phyloP scores from a whole-genome alignment of 2,797 vertebrate genomes.

The Thaleichthys pacificus region DNA sequence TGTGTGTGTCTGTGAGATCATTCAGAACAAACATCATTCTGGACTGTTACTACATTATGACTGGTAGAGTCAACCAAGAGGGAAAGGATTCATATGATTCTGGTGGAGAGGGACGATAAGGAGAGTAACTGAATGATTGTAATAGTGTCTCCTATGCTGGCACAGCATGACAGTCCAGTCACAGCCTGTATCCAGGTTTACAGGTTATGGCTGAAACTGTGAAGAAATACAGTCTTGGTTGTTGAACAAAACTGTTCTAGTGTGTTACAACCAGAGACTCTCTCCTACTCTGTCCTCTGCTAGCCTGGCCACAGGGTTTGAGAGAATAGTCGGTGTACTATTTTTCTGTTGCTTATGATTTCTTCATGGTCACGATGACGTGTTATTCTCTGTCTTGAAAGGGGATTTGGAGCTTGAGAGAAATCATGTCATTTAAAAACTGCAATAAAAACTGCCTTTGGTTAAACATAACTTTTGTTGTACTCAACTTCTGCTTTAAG shows the following conservation, averaged over 20 bases:
- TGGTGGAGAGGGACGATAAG: neutral
- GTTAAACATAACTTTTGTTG: conserved; percentile 17
- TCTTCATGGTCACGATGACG: neutral
- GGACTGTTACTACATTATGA: neutral
- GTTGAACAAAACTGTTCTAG: neutral
- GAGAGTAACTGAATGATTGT: neutral
- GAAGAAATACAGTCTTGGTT: neutral
- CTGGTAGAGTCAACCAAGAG: neutral
- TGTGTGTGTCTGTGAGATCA: neutral
- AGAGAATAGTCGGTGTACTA: neutral
- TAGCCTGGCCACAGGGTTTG: no score
- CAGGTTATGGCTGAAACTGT: neutral
- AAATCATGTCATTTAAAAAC: conserved; percentile 30
- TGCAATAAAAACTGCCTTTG: conserved; percentile 50
- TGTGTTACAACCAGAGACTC: neutral
- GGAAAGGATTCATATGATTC: neutral
- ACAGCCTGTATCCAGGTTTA: neutral
- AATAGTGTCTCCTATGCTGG: neutral
- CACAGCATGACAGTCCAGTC: neutral
- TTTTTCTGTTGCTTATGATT: neutral
- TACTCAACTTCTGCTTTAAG: neutral
- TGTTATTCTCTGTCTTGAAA: conserved; percentile 14
- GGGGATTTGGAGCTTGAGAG: conserved; percentile 10
- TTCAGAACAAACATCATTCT: neutral
- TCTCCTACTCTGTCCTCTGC: neutral